Percentiles rank a stretch among this genome's conserved stretches.
Conservation (phyloP, 1,140 invertebrate genomes). For the Cardiocondyla obscurior region DNA sequence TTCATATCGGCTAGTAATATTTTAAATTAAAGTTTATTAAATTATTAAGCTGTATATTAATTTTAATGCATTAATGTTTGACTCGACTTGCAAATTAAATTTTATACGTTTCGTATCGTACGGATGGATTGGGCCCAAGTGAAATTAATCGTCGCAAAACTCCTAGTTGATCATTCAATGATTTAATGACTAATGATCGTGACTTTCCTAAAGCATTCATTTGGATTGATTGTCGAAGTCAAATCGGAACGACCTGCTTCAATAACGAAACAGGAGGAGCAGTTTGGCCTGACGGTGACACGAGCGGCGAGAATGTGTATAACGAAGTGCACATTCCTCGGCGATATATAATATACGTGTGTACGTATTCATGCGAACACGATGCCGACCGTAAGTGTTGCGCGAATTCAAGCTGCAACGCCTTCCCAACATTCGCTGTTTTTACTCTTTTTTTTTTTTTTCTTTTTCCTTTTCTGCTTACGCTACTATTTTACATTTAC, state of each 20-base stretch:
- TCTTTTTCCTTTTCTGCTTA: conserved; percentile 52
- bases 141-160: conserved; percentile 7
- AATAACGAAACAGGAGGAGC: conserved; percentile 50
- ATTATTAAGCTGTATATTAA: too few relatives aligned
- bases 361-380: conserved; percentile 17
- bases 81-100: background rate
- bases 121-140: background rate
- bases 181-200: too few relatives aligned
- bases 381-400: conserved; percentile 15
- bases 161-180: background rate
- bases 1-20: background rate
- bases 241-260: conserved; percentile 27
- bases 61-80: background rate
- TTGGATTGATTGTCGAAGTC: background rate
- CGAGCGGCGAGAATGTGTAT: conserved; percentile 56
- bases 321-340: conserved; percentile 68
- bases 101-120: background rate
- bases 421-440: conserved; percentile 1
- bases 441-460: conserved; percentile 34
- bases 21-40: background rate
- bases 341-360: conserved; percentile 59
- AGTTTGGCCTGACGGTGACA: conserved; percentile 15
- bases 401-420: conserved; percentile 23
- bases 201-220: background rate
- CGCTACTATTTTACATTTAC: conserved; percentile 4